Base-by-base conservation (phyloP, 2,888 invertebrate species). In the Xestia rhomboidea region DNA sequence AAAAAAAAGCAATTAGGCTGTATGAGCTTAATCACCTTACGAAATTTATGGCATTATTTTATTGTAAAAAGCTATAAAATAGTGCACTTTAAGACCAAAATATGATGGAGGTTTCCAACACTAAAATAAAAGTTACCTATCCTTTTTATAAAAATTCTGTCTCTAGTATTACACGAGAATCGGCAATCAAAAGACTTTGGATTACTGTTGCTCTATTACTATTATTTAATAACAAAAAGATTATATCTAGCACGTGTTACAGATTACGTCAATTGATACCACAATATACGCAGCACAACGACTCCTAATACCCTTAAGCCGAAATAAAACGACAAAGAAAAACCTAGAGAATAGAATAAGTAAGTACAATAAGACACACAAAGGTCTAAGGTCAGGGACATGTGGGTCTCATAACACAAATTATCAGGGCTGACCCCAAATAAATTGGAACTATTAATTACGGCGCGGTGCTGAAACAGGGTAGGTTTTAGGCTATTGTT, bases 391-490 rank as follows among this genome's bases (percentile, higher is more conserved):
- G 78, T 78, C 81, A 83, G 54, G 84, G 68, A 67, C 73, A 81
- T 77, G 81, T 77, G 73, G 54, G 76, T 60, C 75, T 69, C 71
- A 83, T 82, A 76, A 83, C 77, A 68, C 62, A 67, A 81, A 79
- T 86, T 69, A 86, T 84, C 44, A 76, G 63, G 74, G 73, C 69
- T 85, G 83, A 76, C 81, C 81, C 67, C 38, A 75, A 38, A 86
- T 86, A 87, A 88, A 88, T 83, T 83, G 66, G 60, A 63, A 77
- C 88, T 84, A 87, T 87, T 87, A 88, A 87, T 87, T 81, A 81
- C 69, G 72, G 11, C 49, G 77, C 10, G 11, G n/a, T 46, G 63
- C 73, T 83, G 74, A 68, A 68, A 68, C 51, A 68, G 69, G 68
- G 68, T 67, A 60, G 64, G 76, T 64, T 83, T 73, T 79, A 24